A percentile compares a stretch with the other conserved stretches of the same genome.
These are phyloP conservation scores for Zelostemma sp. DNA, from an alignment of 1,140 invertebrate species.

Conservation along the genomic window DNA sequence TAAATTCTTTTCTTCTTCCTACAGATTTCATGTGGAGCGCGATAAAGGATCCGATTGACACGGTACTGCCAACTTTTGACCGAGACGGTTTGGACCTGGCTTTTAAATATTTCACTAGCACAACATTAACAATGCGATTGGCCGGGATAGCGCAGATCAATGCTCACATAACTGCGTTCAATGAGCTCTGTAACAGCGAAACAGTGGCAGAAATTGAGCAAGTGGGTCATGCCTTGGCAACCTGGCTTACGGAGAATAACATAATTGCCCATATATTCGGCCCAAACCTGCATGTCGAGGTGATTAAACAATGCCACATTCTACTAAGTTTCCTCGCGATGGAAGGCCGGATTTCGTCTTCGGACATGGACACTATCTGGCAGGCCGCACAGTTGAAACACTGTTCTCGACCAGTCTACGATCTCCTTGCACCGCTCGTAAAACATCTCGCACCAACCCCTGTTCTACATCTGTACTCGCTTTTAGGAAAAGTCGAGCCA, in stretches of 20 bases:
- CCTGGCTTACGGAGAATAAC: conserved; percentile 91
- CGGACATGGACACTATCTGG: conserved; percentile 95
- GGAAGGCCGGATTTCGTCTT: conserved; percentile 89
- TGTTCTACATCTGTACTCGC: conserved; percentile 87
- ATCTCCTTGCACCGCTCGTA: conserved; percentile 88
- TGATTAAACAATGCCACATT: conserved; percentile 95
- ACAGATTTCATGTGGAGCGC: conserved; percentile 95
- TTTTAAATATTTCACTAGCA: conserved; percentile 95
- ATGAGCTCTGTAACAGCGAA: conserved; percentile 90
- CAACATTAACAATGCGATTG: conserved; percentile 91
- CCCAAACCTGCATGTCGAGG: conserved; percentile 95
- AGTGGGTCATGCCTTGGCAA: conserved; percentile 85
- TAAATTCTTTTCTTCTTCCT: not conserved
- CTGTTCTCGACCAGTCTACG: conserved; percentile 92
- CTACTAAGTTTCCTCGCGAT: conserved; percentile 93
- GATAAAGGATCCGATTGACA: conserved; percentile 91
- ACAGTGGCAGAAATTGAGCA: conserved; percentile 85
- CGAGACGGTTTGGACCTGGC: conserved; percentile 90
- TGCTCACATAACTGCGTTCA: conserved; percentile 91
- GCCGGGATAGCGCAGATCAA: conserved; percentile 95
- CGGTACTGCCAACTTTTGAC: conserved; percentile 86
- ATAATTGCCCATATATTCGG: conserved; percentile 96
- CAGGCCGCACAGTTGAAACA: conserved; percentile 94
- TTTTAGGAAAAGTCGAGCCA: conserved; percentile 87
- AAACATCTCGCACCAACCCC: conserved; percentile 90